A percentile compares a stretch with the other conserved stretches of the same genome.
These are phyloP conservation scores for Drosophila mettleri DNA, from an alignment of 2,888 invertebrate genomes.

Conservation along the genomic window DNA sequence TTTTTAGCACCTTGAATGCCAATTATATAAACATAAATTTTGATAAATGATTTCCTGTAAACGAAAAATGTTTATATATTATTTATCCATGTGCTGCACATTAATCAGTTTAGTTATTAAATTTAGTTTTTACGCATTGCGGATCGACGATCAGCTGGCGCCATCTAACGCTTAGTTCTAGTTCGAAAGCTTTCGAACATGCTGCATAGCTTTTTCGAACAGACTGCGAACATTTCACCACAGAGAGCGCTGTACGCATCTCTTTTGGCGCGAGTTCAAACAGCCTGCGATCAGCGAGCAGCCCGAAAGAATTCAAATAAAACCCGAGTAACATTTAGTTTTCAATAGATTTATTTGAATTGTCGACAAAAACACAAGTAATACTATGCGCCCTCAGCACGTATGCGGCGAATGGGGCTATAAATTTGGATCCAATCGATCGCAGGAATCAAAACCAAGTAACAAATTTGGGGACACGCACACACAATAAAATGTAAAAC, in stretches of 20 bases:
- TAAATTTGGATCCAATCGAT: constrained; percentile 33
- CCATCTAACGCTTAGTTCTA: constrained; percentile 52
- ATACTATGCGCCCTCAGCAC: constrained; percentile 74
- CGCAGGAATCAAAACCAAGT: constrained; percentile 39
- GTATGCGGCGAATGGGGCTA: constrained; percentile 23
- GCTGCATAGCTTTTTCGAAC: constrained; percentile 64
- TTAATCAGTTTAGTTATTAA: constrained; percentile 14
- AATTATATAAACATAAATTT: constrained; percentile 39
- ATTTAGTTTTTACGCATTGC: background rate
- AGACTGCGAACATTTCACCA: background rate
- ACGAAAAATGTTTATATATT: constrained; percentile 18
- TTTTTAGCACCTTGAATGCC: constrained; percentile 16
- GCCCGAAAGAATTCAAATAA: background rate
- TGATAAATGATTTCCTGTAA: constrained; percentile 38
- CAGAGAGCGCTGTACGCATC: constrained; percentile 52
- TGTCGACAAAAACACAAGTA: constrained; percentile 82
- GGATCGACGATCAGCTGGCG: constrained; percentile 41
- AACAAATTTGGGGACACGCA: constrained; percentile 50
- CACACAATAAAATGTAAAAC: constrained; percentile 60
- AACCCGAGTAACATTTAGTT: constrained; percentile 23
- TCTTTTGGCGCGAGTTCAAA: constrained; percentile 11
- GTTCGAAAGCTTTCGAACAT: constrained; percentile 54
- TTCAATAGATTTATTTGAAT: constrained; percentile 64
- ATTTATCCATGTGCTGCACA: constrained; percentile 17
- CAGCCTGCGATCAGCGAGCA: constrained; percentile 1